phyloP scores from a whole-genome alignment of 2,888 invertebrate species.

The Eutolmus rufibarbis region DNA sequence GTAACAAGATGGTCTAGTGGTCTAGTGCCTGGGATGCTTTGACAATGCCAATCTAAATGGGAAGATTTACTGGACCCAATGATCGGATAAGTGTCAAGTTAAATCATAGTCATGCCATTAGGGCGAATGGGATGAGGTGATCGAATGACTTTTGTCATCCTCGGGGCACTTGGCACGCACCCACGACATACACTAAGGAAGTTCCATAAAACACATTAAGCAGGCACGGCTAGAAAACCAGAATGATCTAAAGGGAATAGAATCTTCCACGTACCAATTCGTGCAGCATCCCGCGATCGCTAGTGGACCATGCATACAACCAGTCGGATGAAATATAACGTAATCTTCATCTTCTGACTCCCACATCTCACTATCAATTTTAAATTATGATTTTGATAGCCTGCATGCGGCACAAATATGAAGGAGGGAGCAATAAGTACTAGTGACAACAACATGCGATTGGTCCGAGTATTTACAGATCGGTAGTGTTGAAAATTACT shows the following conservation, averaged over 20 bases:
- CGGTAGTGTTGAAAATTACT: not conserved
- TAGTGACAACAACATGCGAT: not conserved
- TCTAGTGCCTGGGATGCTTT: not conserved
- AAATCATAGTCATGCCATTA: not conserved
- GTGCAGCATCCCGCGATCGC: not conserved
- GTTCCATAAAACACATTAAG: not conserved
- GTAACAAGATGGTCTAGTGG: not conserved
- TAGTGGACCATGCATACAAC: not conserved
- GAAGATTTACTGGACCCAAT: conserved; percentile 14
- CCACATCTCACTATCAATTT: conserved; percentile 19
- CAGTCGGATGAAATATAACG: conserved; percentile 3
- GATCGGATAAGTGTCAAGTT: conserved; percentile 22
- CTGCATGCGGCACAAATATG: not conserved
- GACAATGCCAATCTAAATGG: conserved; percentile 15
- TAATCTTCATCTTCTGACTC: not conserved
- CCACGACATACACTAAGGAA: conserved; percentile 18
- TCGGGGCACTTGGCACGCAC: conserved; percentile 34
- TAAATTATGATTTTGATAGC: conserved; percentile 17
- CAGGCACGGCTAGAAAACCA: not conserved
- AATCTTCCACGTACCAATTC: not conserved
- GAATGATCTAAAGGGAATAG: not conserved
- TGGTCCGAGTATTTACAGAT: not conserved
- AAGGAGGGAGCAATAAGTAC: not conserved
- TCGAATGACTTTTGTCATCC: conserved; percentile 30
- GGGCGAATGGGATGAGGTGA: not conserved